A percentile compares a stretch with the other conserved stretches of the same genome.
Evolutionary conservation across 2,113 vertebrate genomes (phyloP).

Genomic region (Oncorhynchus kisutch): DNA sequence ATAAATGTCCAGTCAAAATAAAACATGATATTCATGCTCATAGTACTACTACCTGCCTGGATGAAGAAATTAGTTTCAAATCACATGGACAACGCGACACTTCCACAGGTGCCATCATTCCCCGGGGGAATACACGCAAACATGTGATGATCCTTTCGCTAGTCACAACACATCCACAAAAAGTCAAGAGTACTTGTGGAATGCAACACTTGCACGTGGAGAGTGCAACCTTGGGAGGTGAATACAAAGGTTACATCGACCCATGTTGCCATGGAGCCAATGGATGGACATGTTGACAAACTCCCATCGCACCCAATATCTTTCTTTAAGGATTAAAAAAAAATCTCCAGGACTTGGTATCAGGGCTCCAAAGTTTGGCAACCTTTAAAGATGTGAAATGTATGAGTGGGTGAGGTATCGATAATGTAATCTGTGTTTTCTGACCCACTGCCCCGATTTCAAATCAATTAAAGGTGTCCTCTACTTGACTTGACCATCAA

Average conservation of each 20-base stretch:
- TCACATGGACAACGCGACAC: no score
- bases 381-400: slow-evolving; percentile 12
- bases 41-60: no score
- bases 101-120: neutral
- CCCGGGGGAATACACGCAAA: neutral
- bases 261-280: neutral
- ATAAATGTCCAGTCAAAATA: no score
- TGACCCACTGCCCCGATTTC: neutral
- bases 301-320: neutral
- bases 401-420: slow-evolving; percentile 1
- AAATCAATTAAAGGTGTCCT: slow-evolving; percentile 4
- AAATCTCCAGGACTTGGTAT: neutral
- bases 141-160: slow-evolving; percentile 22
- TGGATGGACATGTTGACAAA: neutral
- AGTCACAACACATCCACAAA: slow-evolving; percentile 36
- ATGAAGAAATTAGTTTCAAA: no score
- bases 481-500: slow-evolving; percentile 8
- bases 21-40: no score
- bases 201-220: slow-evolving; percentile 24
- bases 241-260: slow-evolving; percentile 42
- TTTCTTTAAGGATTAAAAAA: no score
- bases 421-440: neutral
- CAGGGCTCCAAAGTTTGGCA: neutral
- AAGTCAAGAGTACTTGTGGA: slow-evolving; percentile 47
- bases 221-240: slow-evolving; percentile 30